Conservation (phyloP, 2,888 invertebrate genomes). For the Macrosiphum euphorbiae region DNA sequence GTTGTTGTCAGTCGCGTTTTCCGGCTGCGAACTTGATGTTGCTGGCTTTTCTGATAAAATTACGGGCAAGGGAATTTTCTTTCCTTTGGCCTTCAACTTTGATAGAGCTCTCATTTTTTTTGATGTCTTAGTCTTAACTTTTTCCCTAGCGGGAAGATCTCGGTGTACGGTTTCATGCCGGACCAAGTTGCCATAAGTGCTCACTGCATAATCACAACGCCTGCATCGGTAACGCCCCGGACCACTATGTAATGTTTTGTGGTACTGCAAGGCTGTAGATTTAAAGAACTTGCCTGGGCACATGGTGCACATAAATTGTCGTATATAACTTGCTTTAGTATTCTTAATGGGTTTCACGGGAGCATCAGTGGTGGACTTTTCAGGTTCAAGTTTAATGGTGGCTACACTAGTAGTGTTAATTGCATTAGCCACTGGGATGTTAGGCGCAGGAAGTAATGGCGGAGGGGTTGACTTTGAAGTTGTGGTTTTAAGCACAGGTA, state of each 20-base stretch:
- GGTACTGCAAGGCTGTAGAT: conserved; percentile 79
- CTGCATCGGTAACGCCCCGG: conserved; percentile 78
- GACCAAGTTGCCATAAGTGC: conserved; percentile 78
- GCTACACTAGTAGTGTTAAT: neutral
- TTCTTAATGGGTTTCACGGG: neutral
- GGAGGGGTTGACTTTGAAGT: neutral
- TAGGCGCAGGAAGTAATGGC: neutral
- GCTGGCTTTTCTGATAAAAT: neutral
- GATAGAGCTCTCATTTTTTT: conserved; percentile 53
- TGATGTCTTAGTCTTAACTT: conserved; percentile 15
- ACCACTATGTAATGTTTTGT: conserved; percentile 78
- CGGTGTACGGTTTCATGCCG: conserved; percentile 75
- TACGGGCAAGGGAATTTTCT: neutral
- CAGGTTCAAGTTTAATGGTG: neutral
- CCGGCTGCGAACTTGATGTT: too few species aligned
- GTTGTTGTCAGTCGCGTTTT: neutral
- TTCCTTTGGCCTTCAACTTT: conserved; percentile 66
- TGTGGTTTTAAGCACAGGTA: neutral
- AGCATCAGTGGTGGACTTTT: too few species aligned
- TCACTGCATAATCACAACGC: conserved; percentile 80
- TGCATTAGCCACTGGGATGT: neutral
- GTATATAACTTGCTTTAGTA: neutral
- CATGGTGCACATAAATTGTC: conserved; percentile 73
- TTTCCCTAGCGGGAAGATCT: conserved; percentile 55
- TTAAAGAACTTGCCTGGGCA: conserved; percentile 84